phyloP scores from a whole-genome alignment of 2,113 vertebrate genomes.

The Carlito syrichta region DNA sequence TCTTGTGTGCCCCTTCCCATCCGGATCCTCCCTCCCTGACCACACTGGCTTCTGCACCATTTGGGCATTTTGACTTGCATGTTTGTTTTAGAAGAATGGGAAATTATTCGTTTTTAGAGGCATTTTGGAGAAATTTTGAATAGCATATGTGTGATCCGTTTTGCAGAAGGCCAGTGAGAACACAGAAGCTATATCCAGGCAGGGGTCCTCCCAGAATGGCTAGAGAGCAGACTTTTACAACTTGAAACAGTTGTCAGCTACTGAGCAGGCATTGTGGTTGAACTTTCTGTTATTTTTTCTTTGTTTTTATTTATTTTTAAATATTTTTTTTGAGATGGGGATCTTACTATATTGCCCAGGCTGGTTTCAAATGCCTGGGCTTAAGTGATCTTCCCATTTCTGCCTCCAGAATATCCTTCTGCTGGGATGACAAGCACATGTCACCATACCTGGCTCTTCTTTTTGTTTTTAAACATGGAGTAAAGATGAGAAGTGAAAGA shows the following conservation, averaged over 20 bases:
- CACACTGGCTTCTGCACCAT: not conserved
- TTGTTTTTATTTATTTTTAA: not conserved
- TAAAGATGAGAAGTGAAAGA: not conserved
- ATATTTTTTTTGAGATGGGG: not conserved
- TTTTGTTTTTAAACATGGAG: not conserved
- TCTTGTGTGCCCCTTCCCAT: not conserved
- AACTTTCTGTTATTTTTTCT: not conserved
- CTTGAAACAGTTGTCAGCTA: not conserved
- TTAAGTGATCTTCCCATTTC: not conserved
- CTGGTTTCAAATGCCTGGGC: not conserved
- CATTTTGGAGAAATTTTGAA: not conserved
- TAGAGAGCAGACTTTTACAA: accelerated
- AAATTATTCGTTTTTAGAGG: not conserved
- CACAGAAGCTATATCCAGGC: not conserved
- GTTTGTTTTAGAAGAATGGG: not conserved
- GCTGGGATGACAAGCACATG: accelerated
- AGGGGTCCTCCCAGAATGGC: not conserved
- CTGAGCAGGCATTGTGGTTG: not conserved
- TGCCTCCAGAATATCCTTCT: not conserved
- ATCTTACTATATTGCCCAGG: not conserved
- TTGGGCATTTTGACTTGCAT: not conserved
- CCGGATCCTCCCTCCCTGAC: not conserved
- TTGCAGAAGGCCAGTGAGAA: not conserved
- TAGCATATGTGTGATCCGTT: not conserved
- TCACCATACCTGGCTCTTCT: not conserved